Base-by-base conservation (phyloP, 2,888 invertebrate genomes). In the Melieria picta region DNA sequence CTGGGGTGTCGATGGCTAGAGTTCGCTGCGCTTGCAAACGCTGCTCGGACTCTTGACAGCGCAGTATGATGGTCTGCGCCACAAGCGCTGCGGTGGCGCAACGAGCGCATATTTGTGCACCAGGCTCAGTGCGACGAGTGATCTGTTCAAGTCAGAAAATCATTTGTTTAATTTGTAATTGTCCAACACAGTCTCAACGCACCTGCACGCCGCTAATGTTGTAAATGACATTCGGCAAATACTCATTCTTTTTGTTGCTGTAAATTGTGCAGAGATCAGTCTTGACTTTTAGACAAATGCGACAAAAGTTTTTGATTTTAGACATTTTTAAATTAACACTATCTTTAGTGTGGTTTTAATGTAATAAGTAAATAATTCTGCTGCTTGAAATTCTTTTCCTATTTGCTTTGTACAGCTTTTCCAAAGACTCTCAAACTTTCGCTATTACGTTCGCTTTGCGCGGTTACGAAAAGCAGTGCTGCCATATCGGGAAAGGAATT, bases 171-270 rank as follows among this genome's bases (percentile, higher is more conserved):
- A 64, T 52, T 45, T 47, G 11, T 7, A 64, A 45, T 42, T 30
- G 10, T 30, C 43, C 2, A 48, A 16, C 46, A n/a, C 1, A 42
- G 30, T 7, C 16, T n/a, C 3, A 10, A 56, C 56, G 46, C 50
- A 72, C 74, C 45, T 71, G 68, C 1, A 74, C 74, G 47, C 74
- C 74, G 47, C 74, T 74, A 6, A 74, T 74, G 11, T 69, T 71
- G 48, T 63, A 72, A 55, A 74, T 68, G 3, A 74, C 66, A 7
- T 48, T 55, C 4, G 74, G 72, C n/a, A 74, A 65, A 65, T 65
- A 71, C 48, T 65, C 57, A 10, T 57, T 47, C 13, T 43, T 47
- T 52, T 47, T 58, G 6, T 42, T 60, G 6, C 7, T 30, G 43
- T 61, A 68, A 42, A 73, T 55, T n/a, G 67, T 45, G 42, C 48